Evolutionary conservation across 2,888 invertebrate species (phyloP).

Genomic region (Chaetogeoica ovagalla): DNA sequence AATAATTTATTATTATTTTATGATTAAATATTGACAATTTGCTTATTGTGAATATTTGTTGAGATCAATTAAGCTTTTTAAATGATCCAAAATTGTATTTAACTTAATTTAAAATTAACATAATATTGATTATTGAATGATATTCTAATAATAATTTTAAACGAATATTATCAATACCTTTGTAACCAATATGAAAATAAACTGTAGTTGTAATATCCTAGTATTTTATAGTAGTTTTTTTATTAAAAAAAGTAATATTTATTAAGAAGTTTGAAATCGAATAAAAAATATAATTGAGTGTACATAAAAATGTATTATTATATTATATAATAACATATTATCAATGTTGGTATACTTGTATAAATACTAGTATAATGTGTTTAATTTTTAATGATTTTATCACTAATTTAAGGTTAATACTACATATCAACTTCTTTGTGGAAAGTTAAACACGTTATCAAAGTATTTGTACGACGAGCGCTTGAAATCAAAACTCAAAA

Average conservation of each 20-base stretch:
- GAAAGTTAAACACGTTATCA: constrained; percentile 91
- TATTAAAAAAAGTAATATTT: too few relatives aligned
- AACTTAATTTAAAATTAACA: too few relatives aligned
- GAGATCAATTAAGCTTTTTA: too few relatives aligned
- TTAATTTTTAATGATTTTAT: not conserved
- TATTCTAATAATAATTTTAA: too few relatives aligned
- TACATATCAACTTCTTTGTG: constrained; percentile 89
- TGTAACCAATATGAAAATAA: too few relatives aligned
- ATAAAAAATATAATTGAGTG: not conserved
- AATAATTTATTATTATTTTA: too few relatives aligned
- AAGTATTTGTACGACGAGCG: constrained; percentile 98
- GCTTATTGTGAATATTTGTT: too few relatives aligned
- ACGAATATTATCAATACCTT: too few relatives aligned
- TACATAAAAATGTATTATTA: not conserved
- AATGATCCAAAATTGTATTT: too few relatives aligned
- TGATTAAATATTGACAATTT: too few relatives aligned
- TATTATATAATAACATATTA: not conserved
- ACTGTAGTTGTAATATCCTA: not conserved
- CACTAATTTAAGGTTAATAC: constrained; percentile 68
- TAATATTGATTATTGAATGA: too few relatives aligned
- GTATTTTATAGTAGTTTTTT: not conserved
- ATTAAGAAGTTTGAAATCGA: not conserved
- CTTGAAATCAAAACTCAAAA: constrained; percentile 89
- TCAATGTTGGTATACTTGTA: not conserved
- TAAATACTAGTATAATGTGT: not conserved